Evolutionary conservation across 2,888 invertebrate species (phyloP), one percentile per base, ranked within the genome.

Genomic region (Protodeltote pygarga): DNA sequence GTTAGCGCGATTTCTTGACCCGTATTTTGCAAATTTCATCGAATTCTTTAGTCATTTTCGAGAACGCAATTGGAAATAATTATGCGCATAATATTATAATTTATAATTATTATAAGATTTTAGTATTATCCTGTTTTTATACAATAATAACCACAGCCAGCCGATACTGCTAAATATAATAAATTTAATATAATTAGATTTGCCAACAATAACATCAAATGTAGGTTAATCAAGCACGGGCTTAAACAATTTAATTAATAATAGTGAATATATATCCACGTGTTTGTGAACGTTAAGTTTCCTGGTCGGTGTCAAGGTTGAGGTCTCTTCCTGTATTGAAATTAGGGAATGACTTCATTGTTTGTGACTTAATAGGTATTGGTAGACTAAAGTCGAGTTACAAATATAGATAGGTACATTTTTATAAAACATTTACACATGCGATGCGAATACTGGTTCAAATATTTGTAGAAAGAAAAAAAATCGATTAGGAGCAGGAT

Each of bases 151-250:
- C 37, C 25, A 11, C 25, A 27, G 19, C 23, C 11, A 21, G 8
- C 19, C 24, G 27, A 42, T 44, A 55, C 6, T 17, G 21, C 15
- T 19, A 38, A 38, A 31, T 16, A 6, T 21, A 3, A 2, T 20
- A 21, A 38, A 35, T 35, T 42, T 41, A 13, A 38, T 60, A 23
- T 16, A 20, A 29, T 38, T 49, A n/a, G 29, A 25, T 37, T 48
- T 14, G 35, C 46, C 47, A 33, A 42, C 49, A 53, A 16, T 49
- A 47, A 66, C 63, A 34, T 62, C 66, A 61, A 40, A 64, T 59
- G 39, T 59, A 25, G 61, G 69, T 42, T 44, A 68, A 24, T 39
- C 49, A 45, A 57, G 11, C 50, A 44, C 32, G 23, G 37, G 39
- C 25, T 35, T 23, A 16, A 32, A 17, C 16, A 31, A 49, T 42